Evolutionary conservation across 2,888 invertebrate genomes (phyloP), one percentile per base, ranked within the genome.

Genomic region (Synergus itoensis): DNA sequence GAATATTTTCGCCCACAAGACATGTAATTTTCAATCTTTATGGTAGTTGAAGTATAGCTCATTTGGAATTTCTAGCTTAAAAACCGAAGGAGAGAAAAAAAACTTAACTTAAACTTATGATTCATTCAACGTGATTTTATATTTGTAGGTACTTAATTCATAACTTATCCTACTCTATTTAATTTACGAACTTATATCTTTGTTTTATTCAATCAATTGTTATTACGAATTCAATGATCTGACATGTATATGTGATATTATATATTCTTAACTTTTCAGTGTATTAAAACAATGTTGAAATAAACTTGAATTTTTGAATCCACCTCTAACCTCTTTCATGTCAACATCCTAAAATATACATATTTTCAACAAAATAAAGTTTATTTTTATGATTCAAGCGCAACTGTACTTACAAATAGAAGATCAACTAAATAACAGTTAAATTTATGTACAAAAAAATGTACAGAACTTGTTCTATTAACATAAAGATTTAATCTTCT

Each of bases 261-360:
- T 77, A 75, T 77, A 80, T 81, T 80, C 73, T 78, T 77, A 76
- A 80, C 77, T 84, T 81, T 81, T 81, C 73, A 81, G 65, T 85
- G 82, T 80, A 82, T 80, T 79, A 64, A 62, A 84, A 83, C 48
- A 75, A 78, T 83, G 82, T 84, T 84, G 63, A 78, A 85, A 85
- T 85, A 85, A 85, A 85, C 40, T 83, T 77, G 64, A 77, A 84
- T 85, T 81, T 82, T 81, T 80, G 80, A 85, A 63, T 80, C 53
- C 40, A 43, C 12, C 12, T 60, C 53, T 78, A 12, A 21, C 62
- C 16, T 80, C 62, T 81, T 81, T 77, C 40, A 63, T 69, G 4
- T 21, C 7, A 36, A 36, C 5, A 36, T 7, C 41, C 18, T 43
- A 0, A 21, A 62, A 76, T 65, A 67, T 14, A 43, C 8, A n/a